Evolutionary conservation across 2,888 invertebrate genomes (phyloP), one percentile per base, ranked within the genome.

Genomic region (Cactoblastis cactorum): DNA sequence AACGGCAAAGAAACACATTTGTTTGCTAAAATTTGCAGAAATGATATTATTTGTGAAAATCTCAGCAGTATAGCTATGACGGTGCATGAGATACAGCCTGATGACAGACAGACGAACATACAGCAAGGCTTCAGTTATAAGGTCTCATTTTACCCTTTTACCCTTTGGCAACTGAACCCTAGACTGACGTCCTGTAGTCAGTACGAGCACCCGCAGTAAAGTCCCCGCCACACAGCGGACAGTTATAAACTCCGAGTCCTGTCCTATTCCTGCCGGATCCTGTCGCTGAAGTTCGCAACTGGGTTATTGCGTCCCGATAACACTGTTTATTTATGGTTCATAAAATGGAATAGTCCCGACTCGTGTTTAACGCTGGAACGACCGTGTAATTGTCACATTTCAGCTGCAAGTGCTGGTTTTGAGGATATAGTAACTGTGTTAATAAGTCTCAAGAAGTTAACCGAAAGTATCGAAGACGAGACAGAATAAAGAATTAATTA

Each of bases 231-330:
- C 39, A 41, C 39, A 12, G 39, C n/a, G 17, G 34, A 46, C 46
- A 46, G 35, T 46, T 46, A 22, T 46, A 35, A 35, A 35, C 35
- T 35, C 33, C 18, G 28, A n/a, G 34, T 34, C 46, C 19, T 46
- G 32, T 34, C 46, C 19, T 46, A 18, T 33, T 46, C 46, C 46
- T 46, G 46, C 19, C 46, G 45, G 45, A 33, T 46, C 46, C 46
- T 35, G 46, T 34, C 33, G 19, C 34, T n/a, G 46, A 33, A 46
- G 19, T 46, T 46, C 12, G 46, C 17, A 46, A 46, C 46, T 46
- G 35, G 46, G 46, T 46, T 46, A 46, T 45, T 4, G 32, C 45
- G 32, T 18, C 17, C 35, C 39, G 39, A 41, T 41, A 41, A 41
- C 39, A 41, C 39, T 41, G 39, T 41, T 41, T 41, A 41, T 41